Percentiles rank a stretch among this genome's conserved stretches.
phyloP scores from a whole-genome alignment of 2,888 invertebrate species.

The Apamea sordens region DNA sequence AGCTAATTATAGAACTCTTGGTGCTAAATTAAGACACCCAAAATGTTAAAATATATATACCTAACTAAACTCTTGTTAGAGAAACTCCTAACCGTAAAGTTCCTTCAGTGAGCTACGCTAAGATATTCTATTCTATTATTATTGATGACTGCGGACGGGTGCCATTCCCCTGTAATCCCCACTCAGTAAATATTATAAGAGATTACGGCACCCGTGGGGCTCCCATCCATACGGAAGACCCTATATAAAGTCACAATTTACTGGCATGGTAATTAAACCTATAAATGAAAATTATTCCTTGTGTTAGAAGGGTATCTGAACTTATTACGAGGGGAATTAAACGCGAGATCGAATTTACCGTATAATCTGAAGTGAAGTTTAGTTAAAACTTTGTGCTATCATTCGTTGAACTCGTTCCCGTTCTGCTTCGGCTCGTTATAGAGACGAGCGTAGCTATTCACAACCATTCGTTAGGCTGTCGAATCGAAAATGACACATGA shows the following conservation, averaged over 20 bases:
- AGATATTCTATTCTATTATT: conserved; percentile 38
- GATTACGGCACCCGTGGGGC: conserved; percentile 45
- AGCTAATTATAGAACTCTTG: not conserved
- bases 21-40: not conserved
- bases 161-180: conserved; percentile 21
- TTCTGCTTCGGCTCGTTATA: conserved; percentile 65
- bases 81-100: not conserved
- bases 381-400: conserved; percentile 73
- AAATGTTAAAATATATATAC: conserved; percentile 2
- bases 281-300: conserved; percentile 58
- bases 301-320: conserved; percentile 60
- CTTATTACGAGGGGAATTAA: conserved; percentile 69
- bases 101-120: not conserved
- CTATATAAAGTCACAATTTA: conserved; percentile 54
- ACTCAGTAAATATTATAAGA: conserved; percentile 49
- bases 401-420: conserved; percentile 62
- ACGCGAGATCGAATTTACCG: conserved; percentile 71
- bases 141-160: conserved; percentile 41
- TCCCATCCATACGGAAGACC: conserved; percentile 22
- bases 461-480: not conserved
- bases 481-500: too few relatives aligned
- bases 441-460: not conserved
- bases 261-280: conserved; percentile 55
- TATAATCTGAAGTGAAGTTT: conserved; percentile 71
- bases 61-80: not conserved